A percentile compares a stretch with the other conserved stretches of the same genome.
Evolutionary conservation across 2,888 invertebrate genomes (phyloP).

Genomic region (Agrilus cyanescens): DNA sequence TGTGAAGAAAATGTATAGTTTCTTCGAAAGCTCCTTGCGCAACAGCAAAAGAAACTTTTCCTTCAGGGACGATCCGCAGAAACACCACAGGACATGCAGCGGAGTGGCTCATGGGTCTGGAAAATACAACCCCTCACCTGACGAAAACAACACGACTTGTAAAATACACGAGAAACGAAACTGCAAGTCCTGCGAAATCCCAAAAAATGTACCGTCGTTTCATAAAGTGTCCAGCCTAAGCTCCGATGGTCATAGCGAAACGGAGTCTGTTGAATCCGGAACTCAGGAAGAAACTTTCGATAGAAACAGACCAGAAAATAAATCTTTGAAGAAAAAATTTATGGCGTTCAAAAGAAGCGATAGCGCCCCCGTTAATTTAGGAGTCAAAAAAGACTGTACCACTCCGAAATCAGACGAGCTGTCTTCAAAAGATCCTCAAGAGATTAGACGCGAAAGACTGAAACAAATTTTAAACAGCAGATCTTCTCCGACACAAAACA

Average conservation of each 20-base stretch:
- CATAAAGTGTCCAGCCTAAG: slow-evolving; percentile 48
- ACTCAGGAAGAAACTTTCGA: slow-evolving; percentile 18
- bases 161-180: slow-evolving; percentile 2
- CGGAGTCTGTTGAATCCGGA: slow-evolving; percentile 47
- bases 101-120: slow-evolving; percentile 69
- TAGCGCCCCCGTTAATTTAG: no score
- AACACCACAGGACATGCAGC: slow-evolving; percentile 59
- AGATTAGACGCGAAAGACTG: slow-evolving; percentile 9
- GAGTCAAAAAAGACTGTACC: no score
- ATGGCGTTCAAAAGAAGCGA: slow-evolving; percentile 1
- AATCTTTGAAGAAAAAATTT: slow-evolving; percentile 1
- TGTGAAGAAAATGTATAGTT: slow-evolving; percentile 31
- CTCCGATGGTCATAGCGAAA: slow-evolving; percentile 54
- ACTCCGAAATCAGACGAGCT: slow-evolving; percentile 4
- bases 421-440: background rate
- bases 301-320: no score
- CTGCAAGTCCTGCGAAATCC: slow-evolving; percentile 1
- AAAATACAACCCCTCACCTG: slow-evolving; percentile 32
- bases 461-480: slow-evolving; percentile 8
- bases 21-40: slow-evolving; percentile 49
- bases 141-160: slow-evolving; percentile 31
- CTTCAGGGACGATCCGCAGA: slow-evolving; percentile 13
- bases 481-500: background rate
- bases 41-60: slow-evolving; percentile 25
- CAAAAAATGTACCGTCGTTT: slow-evolving; percentile 31